A percentile compares a stretch with the other conserved stretches of the same genome.
These are phyloP conservation scores for Vespertilio murinus DNA, from an alignment of 2,797 vertebrate genomes.

Conservation along the genomic window DNA sequence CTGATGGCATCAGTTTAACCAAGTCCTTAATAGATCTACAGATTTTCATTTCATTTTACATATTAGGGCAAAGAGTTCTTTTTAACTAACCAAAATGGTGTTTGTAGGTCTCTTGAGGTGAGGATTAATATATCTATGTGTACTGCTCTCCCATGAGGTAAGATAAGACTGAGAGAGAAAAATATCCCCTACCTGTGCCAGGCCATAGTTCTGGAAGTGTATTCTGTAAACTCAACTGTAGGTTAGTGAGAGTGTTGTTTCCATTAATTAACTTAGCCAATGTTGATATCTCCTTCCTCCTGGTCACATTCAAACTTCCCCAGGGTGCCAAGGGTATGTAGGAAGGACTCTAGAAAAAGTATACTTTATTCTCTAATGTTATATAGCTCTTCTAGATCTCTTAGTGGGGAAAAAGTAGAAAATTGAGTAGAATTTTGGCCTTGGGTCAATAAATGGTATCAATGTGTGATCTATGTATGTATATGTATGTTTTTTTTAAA, in stretches of 20 bases:
- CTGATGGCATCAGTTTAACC: background rate
- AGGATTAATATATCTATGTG: conserved; percentile 22
- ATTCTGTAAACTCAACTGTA: conserved; percentile 55
- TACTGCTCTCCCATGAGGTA: background rate
- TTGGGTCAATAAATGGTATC: conserved; percentile 62
- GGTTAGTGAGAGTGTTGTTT: conserved; percentile 44
- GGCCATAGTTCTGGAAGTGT: background rate
- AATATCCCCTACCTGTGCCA: background rate
- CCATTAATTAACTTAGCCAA: conserved; percentile 50
- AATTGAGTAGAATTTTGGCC: conserved; percentile 69
- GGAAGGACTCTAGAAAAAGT: conserved; percentile 61
- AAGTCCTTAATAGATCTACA: background rate
- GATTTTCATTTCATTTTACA: conserved; percentile 36
- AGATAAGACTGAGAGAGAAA: background rate
- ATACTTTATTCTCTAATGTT: conserved; percentile 50
- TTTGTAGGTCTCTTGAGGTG: conserved; percentile 16
- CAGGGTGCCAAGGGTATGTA: conserved; percentile 25
- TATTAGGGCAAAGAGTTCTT: conserved; percentile 12
- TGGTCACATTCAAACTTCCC: conserved; percentile 37
- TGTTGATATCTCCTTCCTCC: conserved; percentile 18
- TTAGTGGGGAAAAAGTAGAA: conserved; percentile 56
- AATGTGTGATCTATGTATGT: conserved; percentile 56
- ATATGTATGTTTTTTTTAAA: conserved; percentile 49
- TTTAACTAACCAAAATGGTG: conserved; percentile 9
- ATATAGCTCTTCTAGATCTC: conserved; percentile 63